These are phyloP conservation scores for Mactra quadrangularis DNA, from an alignment of 1,140 invertebrate species.

Conservation along the genomic window DNA sequence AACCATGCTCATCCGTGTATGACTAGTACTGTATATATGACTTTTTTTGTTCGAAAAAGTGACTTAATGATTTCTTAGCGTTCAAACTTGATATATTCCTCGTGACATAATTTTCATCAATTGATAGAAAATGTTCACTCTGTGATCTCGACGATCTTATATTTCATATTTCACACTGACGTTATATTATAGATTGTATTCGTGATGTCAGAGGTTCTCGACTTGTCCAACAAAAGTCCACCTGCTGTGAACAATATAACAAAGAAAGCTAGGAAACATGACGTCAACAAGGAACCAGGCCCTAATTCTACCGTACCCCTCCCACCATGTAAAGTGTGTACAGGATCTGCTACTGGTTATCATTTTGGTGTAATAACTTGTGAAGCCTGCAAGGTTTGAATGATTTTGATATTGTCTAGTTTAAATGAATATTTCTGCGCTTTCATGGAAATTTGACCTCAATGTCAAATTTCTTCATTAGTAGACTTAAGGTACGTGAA, in stretches of 20 bases:
- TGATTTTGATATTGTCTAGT: neutral
- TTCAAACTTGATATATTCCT: too few relatives aligned
- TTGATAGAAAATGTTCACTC: too few relatives aligned
- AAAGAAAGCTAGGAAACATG: neutral
- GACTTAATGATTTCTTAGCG: too few relatives aligned
- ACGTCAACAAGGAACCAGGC: neutral
- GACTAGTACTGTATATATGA: too few relatives aligned
- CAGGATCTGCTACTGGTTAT: constrained; percentile 82
- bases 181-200: too few relatives aligned
- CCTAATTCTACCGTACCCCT: constrained; percentile 34
- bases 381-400: constrained; percentile 83
- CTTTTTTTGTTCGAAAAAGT: too few relatives aligned
- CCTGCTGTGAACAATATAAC: too few relatives aligned
- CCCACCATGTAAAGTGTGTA: constrained; percentile 83
- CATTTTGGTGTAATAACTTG: constrained; percentile 85
- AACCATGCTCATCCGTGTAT: too few relatives aligned
- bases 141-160: too few relatives aligned
- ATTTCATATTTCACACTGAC: too few relatives aligned
- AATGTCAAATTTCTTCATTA: neutral
- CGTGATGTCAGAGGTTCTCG: neutral
- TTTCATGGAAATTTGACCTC: neutral
- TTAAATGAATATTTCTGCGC: neutral
- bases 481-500: neutral
- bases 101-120: too few relatives aligned
- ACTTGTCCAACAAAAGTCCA: neutral